Evolutionary conservation across 2,113 vertebrate species (phyloP).

Genomic region (western clawed frog (Xenopus tropicalis)): DNA sequence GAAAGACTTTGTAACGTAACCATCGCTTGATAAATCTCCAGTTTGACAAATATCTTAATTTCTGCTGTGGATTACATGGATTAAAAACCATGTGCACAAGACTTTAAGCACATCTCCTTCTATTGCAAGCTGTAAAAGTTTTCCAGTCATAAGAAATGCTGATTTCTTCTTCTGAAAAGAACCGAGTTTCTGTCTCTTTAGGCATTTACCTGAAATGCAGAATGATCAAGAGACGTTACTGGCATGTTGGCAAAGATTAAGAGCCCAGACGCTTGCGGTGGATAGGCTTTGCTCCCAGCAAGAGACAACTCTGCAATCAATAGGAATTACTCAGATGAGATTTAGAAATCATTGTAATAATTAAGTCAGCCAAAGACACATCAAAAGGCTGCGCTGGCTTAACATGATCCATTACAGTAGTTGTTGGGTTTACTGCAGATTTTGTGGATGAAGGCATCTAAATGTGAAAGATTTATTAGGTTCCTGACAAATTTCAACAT

Average conservation of each 20-base stretch:
- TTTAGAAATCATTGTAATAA: conserved; percentile 51
- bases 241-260: conserved; percentile 47
- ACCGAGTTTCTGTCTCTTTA: not conserved
- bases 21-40: too few species aligned
- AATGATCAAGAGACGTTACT: conserved; percentile 33
- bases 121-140: not conserved
- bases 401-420: conserved; percentile 30
- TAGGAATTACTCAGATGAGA: conserved; percentile 50
- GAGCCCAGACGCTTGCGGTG: conserved; percentile 11
- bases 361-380: conserved; percentile 50
- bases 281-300: conserved; percentile 49
- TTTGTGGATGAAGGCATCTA: conserved; percentile 40
- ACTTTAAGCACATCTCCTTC: not conserved
- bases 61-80: not conserved
- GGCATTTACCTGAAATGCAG: conserved; percentile 37
- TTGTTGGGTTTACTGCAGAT: conserved; percentile 32
- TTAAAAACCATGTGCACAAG: not conserved
- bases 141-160: not conserved
- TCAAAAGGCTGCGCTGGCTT: conserved; percentile 39
- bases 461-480: conserved; percentile 28
- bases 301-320: conserved; percentile 49
- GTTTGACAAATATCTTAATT: too few species aligned
- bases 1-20: too few species aligned
- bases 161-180: not conserved
- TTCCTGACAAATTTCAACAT: conserved; percentile 29